A percentile compares a stretch with the other conserved stretches of the same genome.
These are phyloP conservation scores for Urosaurus nigricauda DNA, from an alignment of 2,797 vertebrate species.

Conservation along the genomic window DNA sequence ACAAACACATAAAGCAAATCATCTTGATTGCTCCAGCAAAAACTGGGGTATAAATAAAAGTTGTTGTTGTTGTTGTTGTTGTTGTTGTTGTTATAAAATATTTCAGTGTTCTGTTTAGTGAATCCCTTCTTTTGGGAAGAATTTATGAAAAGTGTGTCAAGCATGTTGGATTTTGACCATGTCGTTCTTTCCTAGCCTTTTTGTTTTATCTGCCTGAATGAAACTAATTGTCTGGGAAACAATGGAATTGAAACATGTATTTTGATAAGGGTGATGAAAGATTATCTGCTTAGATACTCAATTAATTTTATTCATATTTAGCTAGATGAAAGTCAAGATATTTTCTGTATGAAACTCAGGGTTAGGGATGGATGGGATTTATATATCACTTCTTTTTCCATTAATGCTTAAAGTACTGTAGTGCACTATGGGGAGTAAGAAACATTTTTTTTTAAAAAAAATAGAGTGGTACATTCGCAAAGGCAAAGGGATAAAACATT, in stretches of 20 bases:
- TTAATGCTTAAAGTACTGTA: not conserved
- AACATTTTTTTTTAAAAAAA: not conserved
- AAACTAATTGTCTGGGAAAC: not conserved
- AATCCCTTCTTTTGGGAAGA: not conserved
- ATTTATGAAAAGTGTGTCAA: not conserved
- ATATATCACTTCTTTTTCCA: not conserved
- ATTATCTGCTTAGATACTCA: not conserved
- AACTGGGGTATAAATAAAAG: too few species aligned
- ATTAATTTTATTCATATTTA: slow-evolving; percentile 11
- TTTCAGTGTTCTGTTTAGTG: not conserved
- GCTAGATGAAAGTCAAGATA: not conserved
- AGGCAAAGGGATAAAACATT: not conserved
- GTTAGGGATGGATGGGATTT: not conserved
- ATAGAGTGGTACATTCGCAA: accelerated
- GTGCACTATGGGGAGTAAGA: not conserved
- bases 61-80: too few species aligned
- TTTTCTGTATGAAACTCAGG: not conserved
- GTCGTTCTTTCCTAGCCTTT: not conserved
- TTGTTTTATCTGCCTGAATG: not conserved
- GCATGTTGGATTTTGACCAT: not conserved
- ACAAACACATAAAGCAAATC: not conserved
- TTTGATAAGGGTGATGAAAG: slow-evolving; percentile 23
- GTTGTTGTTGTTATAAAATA: too few species aligned
- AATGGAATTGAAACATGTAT: not conserved
- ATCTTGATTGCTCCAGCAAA: too few species aligned